Conservation (phyloP, 2,888 invertebrate genomes). For the Catotricha subobsoleta region DNA sequence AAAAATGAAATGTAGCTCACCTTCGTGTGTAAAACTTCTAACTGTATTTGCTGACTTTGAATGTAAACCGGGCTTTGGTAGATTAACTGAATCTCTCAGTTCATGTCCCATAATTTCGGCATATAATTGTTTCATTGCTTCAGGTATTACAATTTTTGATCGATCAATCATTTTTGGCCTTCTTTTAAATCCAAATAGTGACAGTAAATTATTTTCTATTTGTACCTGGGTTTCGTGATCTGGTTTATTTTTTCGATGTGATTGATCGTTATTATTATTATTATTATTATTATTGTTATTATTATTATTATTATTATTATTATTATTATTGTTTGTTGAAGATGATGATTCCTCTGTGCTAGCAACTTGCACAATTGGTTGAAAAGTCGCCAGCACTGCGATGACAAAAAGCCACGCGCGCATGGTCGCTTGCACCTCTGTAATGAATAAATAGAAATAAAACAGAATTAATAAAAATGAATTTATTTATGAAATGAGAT, state of each 20-base stretch:
- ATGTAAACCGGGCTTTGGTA: slow-evolving; percentile 47
- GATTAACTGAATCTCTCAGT: slow-evolving; percentile 39
- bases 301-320: slow-evolving; percentile 10
- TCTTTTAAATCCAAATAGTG: slow-evolving; percentile 29
- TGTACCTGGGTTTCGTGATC: slow-evolving; percentile 31
- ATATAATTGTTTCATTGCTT: slow-evolving; percentile 66
- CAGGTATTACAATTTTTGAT: slow-evolving; percentile 42
- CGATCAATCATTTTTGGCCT: slow-evolving; percentile 26
- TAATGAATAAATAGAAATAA: slow-evolving; percentile 21
- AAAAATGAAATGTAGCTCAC: slow-evolving; percentile 30
- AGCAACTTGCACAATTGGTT: slow-evolving; percentile 30
- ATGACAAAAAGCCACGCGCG: slow-evolving; percentile 32
- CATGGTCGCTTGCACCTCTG: slow-evolving; percentile 33
- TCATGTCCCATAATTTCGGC: slow-evolving; percentile 42
- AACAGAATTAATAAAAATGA: neutral
- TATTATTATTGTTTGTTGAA: slow-evolving; percentile 11
- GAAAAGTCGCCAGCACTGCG: slow-evolving; percentile 33
- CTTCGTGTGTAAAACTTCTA: slow-evolving; percentile 63
- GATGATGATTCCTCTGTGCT: slow-evolving; percentile 26
- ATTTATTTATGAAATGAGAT: too few relatives aligned
- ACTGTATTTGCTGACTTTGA: slow-evolving; percentile 70
- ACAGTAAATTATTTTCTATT: slow-evolving; percentile 28
- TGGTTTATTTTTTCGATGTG: slow-evolving; percentile 16
- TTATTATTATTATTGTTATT: slow-evolving; percentile 13
- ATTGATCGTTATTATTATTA: slow-evolving; percentile 16